Percentiles rank a stretch among this genome's conserved stretches.
These are phyloP conservation scores for Caenorhabditis tropicalis DNA, from an alignment of 1,140 invertebrate species.

Conservation along the genomic window DNA sequence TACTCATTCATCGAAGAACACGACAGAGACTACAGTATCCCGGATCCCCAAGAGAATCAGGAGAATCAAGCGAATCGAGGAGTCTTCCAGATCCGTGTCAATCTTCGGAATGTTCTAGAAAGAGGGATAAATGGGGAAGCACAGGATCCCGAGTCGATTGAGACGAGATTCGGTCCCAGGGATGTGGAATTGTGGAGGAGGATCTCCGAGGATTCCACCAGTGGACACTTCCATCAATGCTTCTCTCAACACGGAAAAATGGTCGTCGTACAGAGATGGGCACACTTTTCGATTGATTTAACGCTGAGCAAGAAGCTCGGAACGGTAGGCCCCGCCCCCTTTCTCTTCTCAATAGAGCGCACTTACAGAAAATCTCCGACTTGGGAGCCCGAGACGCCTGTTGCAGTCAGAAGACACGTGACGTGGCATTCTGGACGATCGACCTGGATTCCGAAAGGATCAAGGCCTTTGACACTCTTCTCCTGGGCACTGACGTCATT, in stretches of 20 bases:
- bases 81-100: not conserved
- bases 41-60: not conserved
- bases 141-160: not conserved
- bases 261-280: not conserved
- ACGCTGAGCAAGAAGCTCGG: not conserved
- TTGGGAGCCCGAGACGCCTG: not conserved
- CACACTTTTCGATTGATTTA: not conserved
- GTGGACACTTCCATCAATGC: not conserved
- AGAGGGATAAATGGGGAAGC: not conserved
- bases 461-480: not conserved
- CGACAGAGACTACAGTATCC: not conserved
- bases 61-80: not conserved
- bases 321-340: not conserved
- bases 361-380: not conserved
- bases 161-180: not conserved
- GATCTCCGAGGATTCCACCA: not conserved
- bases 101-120: slow-evolving; percentile 6
- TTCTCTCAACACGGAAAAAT: not conserved
- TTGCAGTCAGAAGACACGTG: not conserved
- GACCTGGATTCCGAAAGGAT: not conserved
- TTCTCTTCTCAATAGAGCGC: not conserved
- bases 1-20: not conserved
- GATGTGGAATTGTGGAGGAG: not conserved
- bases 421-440: not conserved
- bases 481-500: slow-evolving; percentile 10